These are phyloP conservation scores for Porites australiensis DNA, from an alignment of 64 coral and sea anemone species.

Conservation along the genomic window DNA sequence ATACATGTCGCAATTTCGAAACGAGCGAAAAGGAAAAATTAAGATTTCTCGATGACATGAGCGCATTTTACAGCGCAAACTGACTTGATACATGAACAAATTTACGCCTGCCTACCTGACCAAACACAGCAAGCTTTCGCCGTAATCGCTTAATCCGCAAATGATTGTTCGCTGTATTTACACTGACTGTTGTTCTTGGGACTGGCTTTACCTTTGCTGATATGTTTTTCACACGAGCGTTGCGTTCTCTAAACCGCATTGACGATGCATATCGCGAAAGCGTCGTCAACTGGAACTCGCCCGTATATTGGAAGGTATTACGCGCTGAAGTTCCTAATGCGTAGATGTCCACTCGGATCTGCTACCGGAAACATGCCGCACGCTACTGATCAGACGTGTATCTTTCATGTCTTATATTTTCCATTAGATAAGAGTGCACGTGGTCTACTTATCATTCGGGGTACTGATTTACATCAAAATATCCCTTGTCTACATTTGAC, in stretches of 20 bases:
- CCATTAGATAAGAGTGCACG: conserved; percentile 63
- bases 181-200: neutral
- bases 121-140: conserved; percentile 56
- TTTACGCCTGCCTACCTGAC: conserved; percentile 45
- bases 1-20: neutral
- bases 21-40: neutral
- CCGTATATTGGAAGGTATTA: neutral
- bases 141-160: conserved; percentile 59
- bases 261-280: neutral
- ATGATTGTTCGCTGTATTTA: conserved; percentile 50
- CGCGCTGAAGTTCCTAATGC: conserved; percentile 7
- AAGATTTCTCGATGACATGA: neutral
- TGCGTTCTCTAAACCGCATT: neutral
- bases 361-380: conserved; percentile 67
- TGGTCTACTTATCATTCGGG: conserved; percentile 72
- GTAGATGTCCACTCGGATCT: conserved; percentile 30
- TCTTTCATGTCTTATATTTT: conserved; percentile 81
- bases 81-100: conserved; percentile 13
- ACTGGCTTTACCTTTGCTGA: neutral
- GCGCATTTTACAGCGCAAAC: neutral
- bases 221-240: neutral
- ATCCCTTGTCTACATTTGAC: conserved; percentile 59
- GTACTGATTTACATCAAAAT: conserved; percentile 77
- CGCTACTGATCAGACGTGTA: conserved; percentile 62
- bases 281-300: neutral